Conservation (phyloP, 2,888 invertebrate genomes). For the Agapostemon virescens region DNA sequence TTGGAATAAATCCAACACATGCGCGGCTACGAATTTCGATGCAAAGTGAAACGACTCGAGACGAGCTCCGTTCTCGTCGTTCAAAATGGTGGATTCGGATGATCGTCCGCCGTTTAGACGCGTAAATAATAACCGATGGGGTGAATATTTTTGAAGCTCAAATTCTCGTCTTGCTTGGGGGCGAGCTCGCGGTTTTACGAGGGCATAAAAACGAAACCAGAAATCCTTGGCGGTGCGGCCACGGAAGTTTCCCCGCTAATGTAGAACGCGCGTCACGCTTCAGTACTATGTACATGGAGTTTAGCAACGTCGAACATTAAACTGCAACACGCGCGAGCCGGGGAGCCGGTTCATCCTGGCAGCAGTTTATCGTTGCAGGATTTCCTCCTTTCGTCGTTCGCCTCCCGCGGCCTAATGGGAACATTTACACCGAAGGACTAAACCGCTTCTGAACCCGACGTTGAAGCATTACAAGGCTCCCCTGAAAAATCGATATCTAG, state of each 20-base stretch:
- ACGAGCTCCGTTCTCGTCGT: not conserved
- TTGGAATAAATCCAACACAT: too few relatives aligned
- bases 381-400: slow-evolving; percentile 55
- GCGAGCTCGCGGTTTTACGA: slow-evolving; percentile 27
- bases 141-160: slow-evolving; percentile 1
- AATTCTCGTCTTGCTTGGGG: not conserved
- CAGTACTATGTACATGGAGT: slow-evolving; percentile 14
- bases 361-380: slow-evolving; percentile 55
- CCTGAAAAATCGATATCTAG: slow-evolving; percentile 34
- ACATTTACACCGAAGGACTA: slow-evolving; percentile 45
- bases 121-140: not conserved
- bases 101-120: not conserved
- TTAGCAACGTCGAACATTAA: slow-evolving; percentile 52
- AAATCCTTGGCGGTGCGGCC: slow-evolving; percentile 12
- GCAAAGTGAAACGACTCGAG: not conserved
- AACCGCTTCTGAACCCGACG: slow-evolving; percentile 48
- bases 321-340: slow-evolving; percentile 33
- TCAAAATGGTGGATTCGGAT: not conserved
- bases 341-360: slow-evolving; percentile 45
- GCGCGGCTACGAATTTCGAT: too few relatives aligned
- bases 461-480: slow-evolving; percentile 39
- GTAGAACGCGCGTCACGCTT: slow-evolving; percentile 41
- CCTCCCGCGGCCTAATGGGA: slow-evolving; percentile 48
- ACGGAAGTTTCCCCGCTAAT: slow-evolving; percentile 23
- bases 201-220: slow-evolving; percentile 26